phyloP scores from a whole-genome alignment of 2,113 vertebrate species.

The Nesogale talazaci region DNA sequence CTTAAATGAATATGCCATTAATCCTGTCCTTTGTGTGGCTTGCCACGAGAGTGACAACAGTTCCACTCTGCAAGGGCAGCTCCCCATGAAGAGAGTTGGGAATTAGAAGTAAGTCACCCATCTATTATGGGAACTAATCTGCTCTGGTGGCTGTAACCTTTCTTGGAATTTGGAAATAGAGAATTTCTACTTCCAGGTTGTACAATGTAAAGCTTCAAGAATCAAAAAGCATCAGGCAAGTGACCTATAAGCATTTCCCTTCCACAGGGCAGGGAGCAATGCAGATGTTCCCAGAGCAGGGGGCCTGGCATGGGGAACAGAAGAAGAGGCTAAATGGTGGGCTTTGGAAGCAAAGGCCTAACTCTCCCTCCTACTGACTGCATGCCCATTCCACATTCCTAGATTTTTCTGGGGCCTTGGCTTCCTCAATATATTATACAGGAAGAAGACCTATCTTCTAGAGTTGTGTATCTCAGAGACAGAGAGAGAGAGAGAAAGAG shows the following conservation, averaged over 20 bases:
- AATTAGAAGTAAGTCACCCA: conserved; percentile 19
- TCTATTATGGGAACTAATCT: background rate
- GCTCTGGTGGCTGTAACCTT: conserved; percentile 12
- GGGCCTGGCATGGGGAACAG: background rate
- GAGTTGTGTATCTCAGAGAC: background rate
- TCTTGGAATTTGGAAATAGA: background rate
- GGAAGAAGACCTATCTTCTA: background rate
- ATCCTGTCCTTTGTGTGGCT: conserved; percentile 34
- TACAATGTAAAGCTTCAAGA: background rate
- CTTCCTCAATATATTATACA: background rate
- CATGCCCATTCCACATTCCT: background rate
- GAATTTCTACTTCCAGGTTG: background rate
- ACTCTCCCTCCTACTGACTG: background rate
- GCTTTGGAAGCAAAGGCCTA: background rate
- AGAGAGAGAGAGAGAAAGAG: background rate
- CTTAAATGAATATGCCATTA: background rate
- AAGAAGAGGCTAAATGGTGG: background rate
- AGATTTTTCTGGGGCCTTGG: background rate
- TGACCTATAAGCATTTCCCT: background rate
- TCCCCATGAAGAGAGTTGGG: background rate
- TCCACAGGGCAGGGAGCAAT: background rate
- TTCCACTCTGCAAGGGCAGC: background rate
- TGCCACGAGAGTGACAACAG: background rate
- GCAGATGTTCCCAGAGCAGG: background rate
- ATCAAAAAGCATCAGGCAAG: background rate